Percentiles rank a stretch among this genome's conserved stretches.
phyloP scores from a whole-genome alignment of 1,140 invertebrate species.

The Hestina assimilis region DNA sequence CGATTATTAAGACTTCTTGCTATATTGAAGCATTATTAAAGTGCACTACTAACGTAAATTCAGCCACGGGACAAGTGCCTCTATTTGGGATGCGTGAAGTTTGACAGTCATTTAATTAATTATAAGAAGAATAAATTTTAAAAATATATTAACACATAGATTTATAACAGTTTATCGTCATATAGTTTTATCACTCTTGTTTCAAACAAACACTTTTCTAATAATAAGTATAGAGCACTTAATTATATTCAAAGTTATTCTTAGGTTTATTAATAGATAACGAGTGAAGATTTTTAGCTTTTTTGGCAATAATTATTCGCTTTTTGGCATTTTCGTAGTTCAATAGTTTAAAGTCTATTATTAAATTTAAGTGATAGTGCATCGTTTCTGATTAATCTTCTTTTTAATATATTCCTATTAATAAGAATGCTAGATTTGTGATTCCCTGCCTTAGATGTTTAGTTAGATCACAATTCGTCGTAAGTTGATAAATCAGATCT shows the following conservation, averaged over 20 bases:
- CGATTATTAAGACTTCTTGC: slow-evolving; percentile 36
- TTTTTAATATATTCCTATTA: slow-evolving; percentile 48
- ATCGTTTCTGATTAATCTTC: slow-evolving; percentile 40
- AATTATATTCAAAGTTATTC: slow-evolving; percentile 52
- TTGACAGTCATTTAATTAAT: slow-evolving; percentile 32
- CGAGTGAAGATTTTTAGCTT: slow-evolving; percentile 58
- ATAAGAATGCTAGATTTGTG: slow-evolving; percentile 67
- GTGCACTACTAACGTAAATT: slow-evolving; percentile 50
- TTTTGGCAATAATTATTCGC: slow-evolving; percentile 64
- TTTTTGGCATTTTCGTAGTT: slow-evolving; percentile 66
- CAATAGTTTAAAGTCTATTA: slow-evolving; percentile 61
- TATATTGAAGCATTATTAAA: slow-evolving; percentile 55
- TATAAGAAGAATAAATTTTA: slow-evolving; percentile 36
- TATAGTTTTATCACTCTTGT: slow-evolving; percentile 28
- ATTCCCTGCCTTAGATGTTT: slow-evolving; percentile 63
- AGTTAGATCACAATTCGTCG: slow-evolving; percentile 45
- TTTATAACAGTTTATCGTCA: slow-evolving; percentile 30
- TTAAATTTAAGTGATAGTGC: slow-evolving; percentile 29
- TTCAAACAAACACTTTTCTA: slow-evolving; percentile 42
- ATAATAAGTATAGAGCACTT: slow-evolving; percentile 58
- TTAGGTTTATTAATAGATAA: slow-evolving; percentile 42
- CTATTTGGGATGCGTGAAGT: slow-evolving; percentile 48
- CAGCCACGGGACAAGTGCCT: slow-evolving; percentile 70
- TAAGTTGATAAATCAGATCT: slow-evolving; percentile 55
- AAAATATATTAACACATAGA: slow-evolving; percentile 32